Evolutionary conservation across 2,113 vertebrate genomes (phyloP).

Genomic region (Benitochromis conjunctus): DNA sequence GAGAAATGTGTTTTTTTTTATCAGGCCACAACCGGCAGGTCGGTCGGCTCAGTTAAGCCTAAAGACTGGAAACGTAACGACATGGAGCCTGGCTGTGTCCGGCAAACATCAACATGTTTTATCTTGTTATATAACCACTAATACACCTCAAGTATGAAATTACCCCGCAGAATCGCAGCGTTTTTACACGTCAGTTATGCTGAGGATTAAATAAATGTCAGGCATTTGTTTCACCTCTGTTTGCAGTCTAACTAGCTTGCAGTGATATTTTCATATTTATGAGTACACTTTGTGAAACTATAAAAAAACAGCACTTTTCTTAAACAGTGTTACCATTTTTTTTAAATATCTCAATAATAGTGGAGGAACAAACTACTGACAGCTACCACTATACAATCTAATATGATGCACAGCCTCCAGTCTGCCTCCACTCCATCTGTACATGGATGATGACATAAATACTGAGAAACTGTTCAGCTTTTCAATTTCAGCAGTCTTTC

Average conservation of each 20-base stretch:
- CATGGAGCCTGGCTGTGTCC: neutral
- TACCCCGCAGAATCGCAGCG: neutral
- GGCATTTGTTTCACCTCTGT: neutral
- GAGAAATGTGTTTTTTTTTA: neutral
- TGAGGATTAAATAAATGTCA: neutral
- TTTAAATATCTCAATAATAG: neutral
- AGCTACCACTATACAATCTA: neutral
- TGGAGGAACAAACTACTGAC: neutral
- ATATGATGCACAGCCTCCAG: neutral
- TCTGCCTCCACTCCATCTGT: neutral
- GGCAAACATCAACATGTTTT: neutral
- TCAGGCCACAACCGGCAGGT: neutral
- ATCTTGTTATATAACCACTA: neutral
- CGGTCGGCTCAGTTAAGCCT: neutral
- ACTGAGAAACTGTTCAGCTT: neutral
- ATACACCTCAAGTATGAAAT: neutral
- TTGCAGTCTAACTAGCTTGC: neutral
- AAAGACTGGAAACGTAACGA: neutral
- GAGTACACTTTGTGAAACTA: neutral
- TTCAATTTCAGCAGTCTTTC: neutral
- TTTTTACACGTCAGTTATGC: neutral
- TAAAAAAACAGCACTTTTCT: neutral
- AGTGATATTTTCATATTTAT: neutral
- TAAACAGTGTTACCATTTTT: neutral
- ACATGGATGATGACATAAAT: neutral